Base-by-base conservation (phyloP, 2,888 invertebrate species). In the Drosophila mimica region DNA sequence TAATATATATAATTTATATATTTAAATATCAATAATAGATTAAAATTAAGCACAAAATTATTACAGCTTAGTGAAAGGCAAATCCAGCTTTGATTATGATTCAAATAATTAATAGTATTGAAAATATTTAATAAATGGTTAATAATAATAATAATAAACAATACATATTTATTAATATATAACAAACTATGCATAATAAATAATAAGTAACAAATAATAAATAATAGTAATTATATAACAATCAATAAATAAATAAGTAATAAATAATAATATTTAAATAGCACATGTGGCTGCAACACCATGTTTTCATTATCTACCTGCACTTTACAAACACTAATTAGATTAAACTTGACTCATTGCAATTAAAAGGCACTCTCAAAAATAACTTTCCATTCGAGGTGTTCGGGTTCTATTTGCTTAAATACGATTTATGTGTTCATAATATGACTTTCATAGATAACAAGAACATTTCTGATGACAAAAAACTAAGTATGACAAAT, bases 401-500 rank as follows among this genome's bases (percentile, higher is more conserved):
- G 15, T 25, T 43, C 43, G 2, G 43, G 43, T 43, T 20, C 15
- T 15, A 13, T 25, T 11, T 17, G 34, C n/a, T 73, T 48, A 25
- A 28, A 28, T 34, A 61, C 40, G 52, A 74, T 59, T 48, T 43
- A 51, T 48, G 53, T 62, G 59, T 52, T 54, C 46, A 58, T 43
- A 66, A 61, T 69, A 74, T 71, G 67, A 76, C 62, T 74, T 53
- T 57, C 59, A 67, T 52, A 49, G 46, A 81, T 83, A 81, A 74
- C 79, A 76, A 49, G 56, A 38, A 43, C 49, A 61, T 71, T 71
- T 48, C 31, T 25, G 28, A 17, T 66, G 68, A 69, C 68, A 54
- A 61, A 8, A 17, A 31, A 57, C 33, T 25, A 33, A 15, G 40
- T 49, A 84, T 83, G 85, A 83, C 82, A 80, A 83, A 88, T 85